Percentiles rank a stretch among this genome's conserved stretches.
These are phyloP conservation scores for Gryllus bimaculatus DNA, from an alignment of 1,140 invertebrate species.

Conservation along the genomic window DNA sequence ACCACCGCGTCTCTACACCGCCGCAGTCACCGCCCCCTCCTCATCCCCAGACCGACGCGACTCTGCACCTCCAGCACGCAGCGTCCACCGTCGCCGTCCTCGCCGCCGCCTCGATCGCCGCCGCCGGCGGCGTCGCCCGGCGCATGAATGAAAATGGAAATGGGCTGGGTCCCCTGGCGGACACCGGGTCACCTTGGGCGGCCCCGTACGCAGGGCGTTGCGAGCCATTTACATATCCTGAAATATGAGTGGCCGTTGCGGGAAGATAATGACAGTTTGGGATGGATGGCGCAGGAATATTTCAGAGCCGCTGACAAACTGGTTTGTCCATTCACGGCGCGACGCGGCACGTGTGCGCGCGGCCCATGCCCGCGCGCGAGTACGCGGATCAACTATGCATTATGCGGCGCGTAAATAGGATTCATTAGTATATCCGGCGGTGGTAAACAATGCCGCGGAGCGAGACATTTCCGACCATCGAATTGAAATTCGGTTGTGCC, in stretches of 20 bases:
- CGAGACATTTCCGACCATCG: neutral
- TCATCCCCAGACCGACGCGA: no score
- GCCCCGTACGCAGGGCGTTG: neutral
- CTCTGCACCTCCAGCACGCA: no score
- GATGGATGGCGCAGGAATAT: neutral
- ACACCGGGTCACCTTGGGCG: neutral
- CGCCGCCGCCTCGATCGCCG: no score
- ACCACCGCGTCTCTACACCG: no score
- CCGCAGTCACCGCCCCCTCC: no score
- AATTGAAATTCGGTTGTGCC: neutral
- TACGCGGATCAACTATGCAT: neutral
- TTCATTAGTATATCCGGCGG: neutral
- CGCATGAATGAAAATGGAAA: neutral
- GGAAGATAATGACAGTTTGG: slow-evolving; percentile 1
- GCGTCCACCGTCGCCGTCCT: no score
- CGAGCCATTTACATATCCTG: neutral
- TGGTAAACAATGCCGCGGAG: neutral
- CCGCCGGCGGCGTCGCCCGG: neutral
- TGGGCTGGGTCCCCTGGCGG: neutral
- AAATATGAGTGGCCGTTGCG: neutral
- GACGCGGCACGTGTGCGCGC: neutral
- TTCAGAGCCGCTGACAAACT: neutral
- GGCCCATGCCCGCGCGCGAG: no score
- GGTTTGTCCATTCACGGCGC: neutral
- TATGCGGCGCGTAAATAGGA: neutral